These are phyloP conservation scores for Leontopithecus rosalia DNA, from an alignment of 2,797 vertebrate species.

Conservation along the genomic window DNA sequence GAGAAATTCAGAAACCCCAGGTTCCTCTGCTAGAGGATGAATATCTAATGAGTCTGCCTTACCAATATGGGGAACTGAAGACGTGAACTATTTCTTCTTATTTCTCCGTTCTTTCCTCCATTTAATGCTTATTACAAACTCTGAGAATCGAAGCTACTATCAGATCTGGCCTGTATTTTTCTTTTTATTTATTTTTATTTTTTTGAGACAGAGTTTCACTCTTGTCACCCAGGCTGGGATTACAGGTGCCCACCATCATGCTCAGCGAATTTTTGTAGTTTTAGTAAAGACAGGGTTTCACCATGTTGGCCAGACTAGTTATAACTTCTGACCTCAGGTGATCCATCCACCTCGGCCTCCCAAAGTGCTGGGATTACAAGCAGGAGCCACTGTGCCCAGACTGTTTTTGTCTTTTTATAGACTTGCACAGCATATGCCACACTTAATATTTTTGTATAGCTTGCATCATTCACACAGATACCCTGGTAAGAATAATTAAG, in stretches of 20 bases:
- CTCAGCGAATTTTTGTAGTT: neutral
- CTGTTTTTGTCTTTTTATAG: conserved; percentile 55
- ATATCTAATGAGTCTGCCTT: neutral
- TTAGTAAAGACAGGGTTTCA: neutral
- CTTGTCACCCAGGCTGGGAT: neutral
- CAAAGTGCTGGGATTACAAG: neutral
- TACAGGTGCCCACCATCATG: neutral
- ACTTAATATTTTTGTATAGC: conserved; percentile 57
- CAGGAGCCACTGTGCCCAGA: neutral
- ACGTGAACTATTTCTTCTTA: neutral
- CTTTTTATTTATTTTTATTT: neutral
- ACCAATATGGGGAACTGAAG: neutral
- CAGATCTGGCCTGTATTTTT: neutral
- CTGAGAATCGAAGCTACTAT: neutral
- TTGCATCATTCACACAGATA: conserved; percentile 17
- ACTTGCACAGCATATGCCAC: neutral
- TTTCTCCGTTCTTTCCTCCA: neutral
- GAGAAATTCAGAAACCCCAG: neutral
- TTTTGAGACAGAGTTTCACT: neutral
- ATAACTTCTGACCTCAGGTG: neutral
- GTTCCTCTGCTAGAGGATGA: neutral
- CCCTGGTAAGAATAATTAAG: conserved; percentile 38
- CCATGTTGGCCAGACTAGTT: neutral
- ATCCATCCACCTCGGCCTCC: neutral
- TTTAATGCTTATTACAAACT: neutral